phyloP scores from a whole-genome alignment of 2,888 invertebrate species.

The Sminthurinus aureus region DNA sequence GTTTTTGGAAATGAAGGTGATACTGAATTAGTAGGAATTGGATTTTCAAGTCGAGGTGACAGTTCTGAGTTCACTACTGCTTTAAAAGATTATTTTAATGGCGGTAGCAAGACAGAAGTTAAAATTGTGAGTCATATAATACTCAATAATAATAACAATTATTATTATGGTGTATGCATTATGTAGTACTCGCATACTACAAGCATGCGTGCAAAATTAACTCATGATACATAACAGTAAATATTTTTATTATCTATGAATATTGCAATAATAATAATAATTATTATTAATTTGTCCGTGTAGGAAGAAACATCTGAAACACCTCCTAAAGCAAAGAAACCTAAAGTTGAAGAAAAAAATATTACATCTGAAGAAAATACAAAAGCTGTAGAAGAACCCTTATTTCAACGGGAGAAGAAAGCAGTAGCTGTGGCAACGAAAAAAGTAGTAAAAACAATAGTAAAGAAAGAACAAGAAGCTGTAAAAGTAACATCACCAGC shows the following conservation, averaged over 20 bases:
- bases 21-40: conserved; percentile 3
- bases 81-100: not conserved
- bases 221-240: no score
- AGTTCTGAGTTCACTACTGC: not conserved
- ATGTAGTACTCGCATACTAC: not conserved
- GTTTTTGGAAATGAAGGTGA: not conserved
- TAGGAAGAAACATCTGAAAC: not conserved
- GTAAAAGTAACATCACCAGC: not conserved
- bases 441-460: not conserved
- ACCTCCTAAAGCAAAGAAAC: not conserved
- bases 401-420: not conserved
- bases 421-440: not conserved
- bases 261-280: not conserved
- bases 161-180: not conserved
- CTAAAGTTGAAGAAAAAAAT: not conserved
- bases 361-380: not conserved
- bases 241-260: no score
- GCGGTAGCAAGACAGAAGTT: not conserved
- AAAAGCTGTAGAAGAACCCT: not conserved
- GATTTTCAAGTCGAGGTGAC: not conserved
- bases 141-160: not conserved
- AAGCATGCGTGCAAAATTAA: not conserved
- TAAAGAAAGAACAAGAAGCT: not conserved
- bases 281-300: not conserved
- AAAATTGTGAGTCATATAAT: not conserved